Conservation (phyloP, 2,797 vertebrate genomes). For the Pogoniulus pusillus region DNA sequence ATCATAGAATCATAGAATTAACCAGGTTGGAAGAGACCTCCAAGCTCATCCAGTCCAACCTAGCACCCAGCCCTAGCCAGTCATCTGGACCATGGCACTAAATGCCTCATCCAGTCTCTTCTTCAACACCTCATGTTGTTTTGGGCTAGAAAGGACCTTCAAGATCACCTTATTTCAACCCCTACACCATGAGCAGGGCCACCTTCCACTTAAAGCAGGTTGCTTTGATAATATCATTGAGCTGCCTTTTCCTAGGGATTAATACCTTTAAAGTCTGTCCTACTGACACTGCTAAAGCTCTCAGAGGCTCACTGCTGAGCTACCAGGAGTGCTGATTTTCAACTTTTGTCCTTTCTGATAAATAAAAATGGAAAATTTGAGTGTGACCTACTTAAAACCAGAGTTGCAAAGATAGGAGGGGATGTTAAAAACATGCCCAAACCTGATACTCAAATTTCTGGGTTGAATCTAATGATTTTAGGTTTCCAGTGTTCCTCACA, state of each 20-base stretch:
- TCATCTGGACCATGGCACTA: no score
- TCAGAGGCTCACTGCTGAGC: background rate
- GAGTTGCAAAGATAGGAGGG: background rate
- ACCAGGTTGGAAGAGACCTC: no score
- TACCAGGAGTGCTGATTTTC: background rate
- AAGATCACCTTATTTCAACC: no score
- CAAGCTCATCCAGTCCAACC: no score
- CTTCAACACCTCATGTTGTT: no score
- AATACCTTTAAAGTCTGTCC: conserved; percentile 37
- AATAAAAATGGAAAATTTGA: background rate
- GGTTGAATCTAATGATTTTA: background rate
- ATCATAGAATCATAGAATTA: no score
- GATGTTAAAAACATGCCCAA: background rate
- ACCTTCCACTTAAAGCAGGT: no score
- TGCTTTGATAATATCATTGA: conserved; percentile 28
- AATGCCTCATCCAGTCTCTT: no score
- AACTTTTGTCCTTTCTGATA: conserved; percentile 1
- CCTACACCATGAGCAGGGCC: no score
- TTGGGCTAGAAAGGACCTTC: no score
- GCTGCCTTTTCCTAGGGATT: conserved; percentile 32
- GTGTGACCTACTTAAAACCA: background rate
- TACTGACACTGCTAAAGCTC: conserved; percentile 20
- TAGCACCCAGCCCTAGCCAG: no score
- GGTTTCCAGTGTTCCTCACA: background rate
- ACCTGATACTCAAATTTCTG: background rate